phyloP scores from a whole-genome alignment of 2,113 vertebrate species.

The Saccopteryx leptura region DNA sequence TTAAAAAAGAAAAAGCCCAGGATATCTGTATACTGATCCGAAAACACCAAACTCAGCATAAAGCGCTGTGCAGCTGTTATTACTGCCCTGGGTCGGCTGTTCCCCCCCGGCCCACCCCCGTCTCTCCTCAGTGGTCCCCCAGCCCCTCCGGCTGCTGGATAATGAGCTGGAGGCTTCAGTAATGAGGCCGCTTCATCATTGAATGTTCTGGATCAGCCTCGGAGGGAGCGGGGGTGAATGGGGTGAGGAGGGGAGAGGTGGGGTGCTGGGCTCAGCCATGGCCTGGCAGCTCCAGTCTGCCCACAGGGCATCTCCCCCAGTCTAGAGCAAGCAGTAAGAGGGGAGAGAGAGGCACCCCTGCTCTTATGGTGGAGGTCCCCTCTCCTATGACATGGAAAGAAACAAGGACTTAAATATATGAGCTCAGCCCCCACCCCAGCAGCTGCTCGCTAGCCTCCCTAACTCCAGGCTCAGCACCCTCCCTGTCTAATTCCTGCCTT shows the following conservation, averaged over 20 bases:
- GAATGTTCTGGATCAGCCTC: neutral
- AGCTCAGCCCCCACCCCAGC: neutral
- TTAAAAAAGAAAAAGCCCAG: neutral
- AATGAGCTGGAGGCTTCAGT: neutral
- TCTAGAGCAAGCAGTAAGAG: neutral
- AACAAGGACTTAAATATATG: neutral
- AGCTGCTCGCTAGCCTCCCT: neutral
- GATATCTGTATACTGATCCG: neutral
- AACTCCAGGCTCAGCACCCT: neutral
- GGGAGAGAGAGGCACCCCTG: neutral
- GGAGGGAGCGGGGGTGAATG: neutral
- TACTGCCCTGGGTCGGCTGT: rapidly evolving
- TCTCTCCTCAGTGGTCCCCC: neutral
- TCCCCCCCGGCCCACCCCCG: neutral
- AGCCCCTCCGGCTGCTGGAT: neutral
- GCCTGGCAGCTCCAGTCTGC: neutral
- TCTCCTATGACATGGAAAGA: neutral
- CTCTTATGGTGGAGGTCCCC: neutral
- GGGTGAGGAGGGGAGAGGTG: neutral
- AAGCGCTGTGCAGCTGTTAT: neutral
- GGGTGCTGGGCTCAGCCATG: neutral
- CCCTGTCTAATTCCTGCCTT: neutral
- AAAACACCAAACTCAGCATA: neutral
- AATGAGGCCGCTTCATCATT: slow-evolving; percentile 28
- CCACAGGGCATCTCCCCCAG: neutral